Evolutionary conservation across 2,888 invertebrate species (phyloP), one percentile per base, ranked within the genome.

Genomic region (Clepsis dumicolana): DNA sequence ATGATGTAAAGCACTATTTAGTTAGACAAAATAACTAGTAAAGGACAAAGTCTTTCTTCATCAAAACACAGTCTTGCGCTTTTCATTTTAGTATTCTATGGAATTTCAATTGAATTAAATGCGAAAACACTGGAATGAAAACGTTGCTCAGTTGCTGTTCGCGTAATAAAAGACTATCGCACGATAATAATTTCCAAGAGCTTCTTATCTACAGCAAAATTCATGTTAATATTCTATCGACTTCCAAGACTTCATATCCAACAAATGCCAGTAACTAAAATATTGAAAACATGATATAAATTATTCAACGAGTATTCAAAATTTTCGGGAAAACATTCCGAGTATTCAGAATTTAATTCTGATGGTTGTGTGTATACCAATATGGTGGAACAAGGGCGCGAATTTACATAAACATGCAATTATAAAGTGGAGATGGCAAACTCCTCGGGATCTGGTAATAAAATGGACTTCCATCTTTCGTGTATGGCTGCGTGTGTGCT

Each of bases 351-450:
- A 67, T 67, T 62, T 48, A 66, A 66, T 67, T 62, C 60, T 64
- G 71, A 73, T 74, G 73, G 74, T 74, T 75, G 72, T 72, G 71
- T 68, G 75, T 75, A 73, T 60, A 59, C 64, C 76, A 73, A 71
- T 68, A 72, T 68, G 71, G 69, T 72, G 73, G 66, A 61, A 61
- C 61, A 66, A 56, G 81, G 73, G 75, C 70, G 71, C 72, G 73
- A 78, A 84, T 86, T 83, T 83, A 80, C 86, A 86, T 86, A 86
- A 86, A 86, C 85, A 84, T 81, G 84, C 86, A 84, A 86, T 86
- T 86, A n/a, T n/a, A 86, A 80, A 84, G 80, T 75, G 75, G 76
- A 75, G 75, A 74, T 76, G 75, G 78, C 80, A 78, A 76, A 77
- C 78, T 80, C 78, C 77, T 75, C 73, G 72, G 70, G 70, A 73